Evolutionary conservation across 2,888 invertebrate genomes (phyloP), one percentile per base, ranked within the genome.

Genomic region (Agriopis marginaria): DNA sequence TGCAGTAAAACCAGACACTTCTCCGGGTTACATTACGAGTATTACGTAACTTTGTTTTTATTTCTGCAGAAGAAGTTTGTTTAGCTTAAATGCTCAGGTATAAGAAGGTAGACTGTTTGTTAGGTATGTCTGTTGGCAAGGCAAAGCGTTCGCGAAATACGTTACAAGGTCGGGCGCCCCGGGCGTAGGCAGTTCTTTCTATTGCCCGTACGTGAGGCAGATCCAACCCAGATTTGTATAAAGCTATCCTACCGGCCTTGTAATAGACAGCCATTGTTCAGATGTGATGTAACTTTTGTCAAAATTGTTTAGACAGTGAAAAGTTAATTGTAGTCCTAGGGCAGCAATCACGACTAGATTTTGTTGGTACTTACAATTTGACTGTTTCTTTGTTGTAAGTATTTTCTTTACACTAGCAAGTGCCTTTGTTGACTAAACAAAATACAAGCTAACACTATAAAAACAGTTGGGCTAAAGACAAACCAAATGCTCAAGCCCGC

Each of bases 161-260:
- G 71, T 77, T 71, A 72, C 86, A 86, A 87, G 85, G 87, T 81
- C 84, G 77, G 72, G 73, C 49, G 79, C 76, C 76, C 70, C 72
- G 72, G 70, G 66, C 67, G 68, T 74, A 79, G 74, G 73, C 71
- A 75, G 70, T 74, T 78, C 75, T 78, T 79, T 81, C 78, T 77
- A 80, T 71, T 79, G 68, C 73, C 64, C 67, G 75, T 77, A 78
- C 77, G 77, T 80, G 77, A 73, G 72, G 71, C 64, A 79, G 74
- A 81, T 73, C 42, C 51, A 42, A 60, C 17, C 60, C 53, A 70
- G 70, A 68, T 78, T 70, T 53, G 58, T 68, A 68, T 64, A 23
- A 62, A 50, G 59, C 51, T 68, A 67, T 73, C 51, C 66, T 54
- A 49, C 56, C 61, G 70, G 67, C 74, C 75, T 75, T 73, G 70